Evolutionary conservation across 2,888 invertebrate species (phyloP).

Genomic region (Serripes groenlandicus): DNA sequence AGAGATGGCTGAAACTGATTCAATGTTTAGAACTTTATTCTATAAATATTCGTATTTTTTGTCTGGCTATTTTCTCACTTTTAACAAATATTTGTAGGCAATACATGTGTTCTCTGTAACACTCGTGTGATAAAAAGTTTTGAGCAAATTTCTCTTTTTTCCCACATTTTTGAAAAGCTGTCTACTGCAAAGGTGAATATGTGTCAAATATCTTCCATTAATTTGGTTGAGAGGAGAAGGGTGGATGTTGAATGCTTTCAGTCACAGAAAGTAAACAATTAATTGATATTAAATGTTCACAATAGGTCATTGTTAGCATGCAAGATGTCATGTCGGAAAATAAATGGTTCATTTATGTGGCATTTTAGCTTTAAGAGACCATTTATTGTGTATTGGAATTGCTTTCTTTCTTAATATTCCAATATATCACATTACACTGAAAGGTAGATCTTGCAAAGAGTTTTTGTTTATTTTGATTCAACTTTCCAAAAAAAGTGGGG

Average conservation of each 20-base stretch:
- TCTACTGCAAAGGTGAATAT: neutral
- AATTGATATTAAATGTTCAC: slow-evolving; percentile 21
- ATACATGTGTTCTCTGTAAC: no score
- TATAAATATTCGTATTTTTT: no score
- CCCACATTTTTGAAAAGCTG: neutral
- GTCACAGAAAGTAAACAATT: slow-evolving; percentile 27
- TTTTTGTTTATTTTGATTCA: neutral
- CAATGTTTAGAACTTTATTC: no score
- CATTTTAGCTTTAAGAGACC: slow-evolving; percentile 9
- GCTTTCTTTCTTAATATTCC: neutral
- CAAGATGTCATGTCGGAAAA: slow-evolving; percentile 16
- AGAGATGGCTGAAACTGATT: no score
- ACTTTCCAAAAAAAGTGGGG: no score
- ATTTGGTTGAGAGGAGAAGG: neutral
- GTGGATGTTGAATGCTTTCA: slow-evolving; percentile 15
- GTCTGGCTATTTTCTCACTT: no score
- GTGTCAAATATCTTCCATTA: neutral
- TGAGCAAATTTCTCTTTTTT: neutral
- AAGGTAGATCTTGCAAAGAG: neutral
- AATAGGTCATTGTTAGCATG: slow-evolving; percentile 15
- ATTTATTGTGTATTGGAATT: neutral
- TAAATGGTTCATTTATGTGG: slow-evolving; percentile 24
- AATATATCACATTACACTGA: no score
- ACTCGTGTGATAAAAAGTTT: no score
- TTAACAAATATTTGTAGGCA: no score